A percentile compares a stretch with the other conserved stretches of the same genome.
phyloP scores from a whole-genome alignment of 1,140 invertebrate genomes.

The Chlorops oryzae region DNA sequence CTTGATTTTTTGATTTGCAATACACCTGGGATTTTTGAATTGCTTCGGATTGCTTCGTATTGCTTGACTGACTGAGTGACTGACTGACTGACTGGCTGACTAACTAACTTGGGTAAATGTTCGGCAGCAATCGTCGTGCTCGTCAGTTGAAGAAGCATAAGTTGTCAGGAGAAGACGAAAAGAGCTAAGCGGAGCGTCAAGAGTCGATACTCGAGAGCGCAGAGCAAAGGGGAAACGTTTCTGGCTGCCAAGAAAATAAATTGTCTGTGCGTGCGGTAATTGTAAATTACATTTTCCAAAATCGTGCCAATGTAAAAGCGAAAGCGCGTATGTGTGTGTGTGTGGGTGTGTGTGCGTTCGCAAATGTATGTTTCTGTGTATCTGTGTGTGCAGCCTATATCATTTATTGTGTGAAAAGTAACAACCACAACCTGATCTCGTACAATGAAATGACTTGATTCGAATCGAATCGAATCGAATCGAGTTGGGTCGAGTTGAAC shows the following conservation, averaged over 20 bases:
- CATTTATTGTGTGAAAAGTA: too few relatives aligned
- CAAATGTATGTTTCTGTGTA: too few relatives aligned
- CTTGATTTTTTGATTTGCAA: conserved; percentile 46
- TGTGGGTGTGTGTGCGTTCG: not conserved
- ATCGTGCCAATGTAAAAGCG: too few relatives aligned
- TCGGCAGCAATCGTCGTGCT: not conserved
- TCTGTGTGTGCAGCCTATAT: too few relatives aligned
- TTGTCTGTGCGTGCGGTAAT: conserved; percentile 48
- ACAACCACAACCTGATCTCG: too few relatives aligned
- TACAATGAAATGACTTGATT: too few relatives aligned
- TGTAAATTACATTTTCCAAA: conserved; percentile 42
- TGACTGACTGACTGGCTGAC: conserved; percentile 6
- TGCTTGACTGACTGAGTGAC: too few relatives aligned
- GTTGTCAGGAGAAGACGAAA: too few relatives aligned
- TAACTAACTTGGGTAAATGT: conserved; percentile 3
- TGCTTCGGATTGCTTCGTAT: too few relatives aligned
- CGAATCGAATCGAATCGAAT: too few relatives aligned
- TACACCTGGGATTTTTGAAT: conserved; percentile 45
- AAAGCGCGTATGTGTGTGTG: conserved; percentile 2
- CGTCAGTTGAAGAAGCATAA: conserved; percentile 3
- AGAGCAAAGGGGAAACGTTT: conserved; percentile 15
- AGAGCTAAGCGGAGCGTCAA: not conserved
- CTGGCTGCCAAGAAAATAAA: conserved; percentile 42
- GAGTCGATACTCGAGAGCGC: not conserved
- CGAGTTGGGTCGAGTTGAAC: too few relatives aligned